Percentiles rank a stretch among this genome's conserved stretches.
Conservation (phyloP, 2,888 invertebrate genomes). For the Nephrocerus scutellatus region DNA sequence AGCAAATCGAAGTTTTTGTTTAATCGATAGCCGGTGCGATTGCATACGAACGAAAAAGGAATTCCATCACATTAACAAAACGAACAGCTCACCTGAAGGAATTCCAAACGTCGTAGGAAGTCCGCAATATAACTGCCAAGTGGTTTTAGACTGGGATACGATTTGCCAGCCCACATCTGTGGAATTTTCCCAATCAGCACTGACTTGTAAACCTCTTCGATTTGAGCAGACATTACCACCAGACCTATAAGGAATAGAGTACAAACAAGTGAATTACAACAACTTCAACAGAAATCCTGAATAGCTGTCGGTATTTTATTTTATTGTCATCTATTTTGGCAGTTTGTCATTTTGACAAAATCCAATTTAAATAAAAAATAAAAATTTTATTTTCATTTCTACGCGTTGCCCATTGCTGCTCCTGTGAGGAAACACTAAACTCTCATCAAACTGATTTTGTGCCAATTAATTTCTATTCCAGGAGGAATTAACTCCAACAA, state of each 20-base stretch:
- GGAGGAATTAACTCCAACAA: too few relatives aligned
- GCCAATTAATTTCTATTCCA: too few relatives aligned
- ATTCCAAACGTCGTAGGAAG: conserved; percentile 73
- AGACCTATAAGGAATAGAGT: conserved; percentile 60
- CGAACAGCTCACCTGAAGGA: conserved; percentile 62
- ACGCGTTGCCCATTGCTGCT: too few relatives aligned
- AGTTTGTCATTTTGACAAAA: conserved; percentile 8
- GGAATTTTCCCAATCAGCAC: conserved; percentile 81
- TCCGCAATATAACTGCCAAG: conserved; percentile 81
- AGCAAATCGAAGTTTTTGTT: too few relatives aligned
- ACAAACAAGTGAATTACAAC: conserved; percentile 6
- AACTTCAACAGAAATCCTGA: neutral
- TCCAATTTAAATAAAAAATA: conserved; percentile 5
- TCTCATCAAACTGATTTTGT: too few relatives aligned
- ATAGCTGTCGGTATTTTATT: neutral
- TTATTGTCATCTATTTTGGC: neutral
- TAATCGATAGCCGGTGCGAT: conserved; percentile 11
- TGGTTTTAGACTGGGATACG: conserved; percentile 88
- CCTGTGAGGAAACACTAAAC: too few relatives aligned
- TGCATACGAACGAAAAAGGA: too few relatives aligned
- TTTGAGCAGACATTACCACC: conserved; percentile 76
- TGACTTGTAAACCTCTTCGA: conserved; percentile 78
- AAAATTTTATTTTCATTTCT: too few relatives aligned
- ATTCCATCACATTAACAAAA: neutral
- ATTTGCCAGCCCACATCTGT: conserved; percentile 72